Evolutionary conservation across 2,888 invertebrate species (phyloP).

Genomic region (Tigriopus californicus): DNA sequence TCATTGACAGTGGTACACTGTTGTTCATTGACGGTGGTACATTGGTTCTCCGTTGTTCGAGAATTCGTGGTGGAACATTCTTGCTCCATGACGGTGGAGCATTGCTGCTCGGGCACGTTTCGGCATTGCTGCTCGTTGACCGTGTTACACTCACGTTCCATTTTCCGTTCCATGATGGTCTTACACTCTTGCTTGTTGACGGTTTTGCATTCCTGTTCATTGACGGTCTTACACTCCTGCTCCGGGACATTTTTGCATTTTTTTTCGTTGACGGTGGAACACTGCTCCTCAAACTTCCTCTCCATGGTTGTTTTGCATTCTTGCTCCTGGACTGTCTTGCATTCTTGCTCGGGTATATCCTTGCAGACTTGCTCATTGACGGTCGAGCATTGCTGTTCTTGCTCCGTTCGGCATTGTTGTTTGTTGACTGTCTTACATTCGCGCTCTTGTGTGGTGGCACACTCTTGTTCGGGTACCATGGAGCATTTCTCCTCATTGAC

Average conservation of each 20-base stretch:
- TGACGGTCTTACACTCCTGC: background rate
- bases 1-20: slow-evolving; percentile 5
- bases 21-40: background rate
- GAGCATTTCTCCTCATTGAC: slow-evolving; percentile 7
- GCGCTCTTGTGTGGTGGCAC: background rate
- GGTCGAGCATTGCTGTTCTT: slow-evolving; percentile 5
- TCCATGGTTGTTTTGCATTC: background rate
- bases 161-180: background rate
- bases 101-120: slow-evolving; percentile 2
- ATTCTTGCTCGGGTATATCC: background rate
- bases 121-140: slow-evolving; percentile 3
- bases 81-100: slow-evolving; percentile 2
- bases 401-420: slow-evolving; percentile 2
- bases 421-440: slow-evolving; percentile 2
- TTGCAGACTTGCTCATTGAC: slow-evolving; percentile 6
- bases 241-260: background rate
- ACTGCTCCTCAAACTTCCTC: background rate
- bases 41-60: background rate
- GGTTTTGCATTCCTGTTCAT: background rate
- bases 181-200: background rate
- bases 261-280: background rate
- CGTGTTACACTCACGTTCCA: background rate
- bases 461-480: slow-evolving; percentile 2
- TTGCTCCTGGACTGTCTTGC: background rate
- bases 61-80: background rate